Evolutionary conservation across 2,888 invertebrate species (phyloP), one percentile per base, ranked within the genome.

Genomic region (Dynastes tityus): DNA sequence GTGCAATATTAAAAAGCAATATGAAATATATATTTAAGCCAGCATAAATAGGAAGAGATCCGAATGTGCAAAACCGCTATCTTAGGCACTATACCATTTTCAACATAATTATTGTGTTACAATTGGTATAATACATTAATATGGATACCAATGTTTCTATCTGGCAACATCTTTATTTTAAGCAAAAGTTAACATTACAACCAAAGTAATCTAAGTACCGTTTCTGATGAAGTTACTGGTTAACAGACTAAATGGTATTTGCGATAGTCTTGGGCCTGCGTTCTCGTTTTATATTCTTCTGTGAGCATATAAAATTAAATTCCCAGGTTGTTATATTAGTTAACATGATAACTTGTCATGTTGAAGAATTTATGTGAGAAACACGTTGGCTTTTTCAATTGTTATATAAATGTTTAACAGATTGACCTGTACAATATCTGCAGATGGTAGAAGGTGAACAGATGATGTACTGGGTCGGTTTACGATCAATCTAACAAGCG

Each of bases 21-120:
- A 61, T 2, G 22, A 73, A 16, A 49, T 27, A 40, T 16, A 67
- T 11, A 49, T 49, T 67, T 58, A 73, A 73, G 73, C 58, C 73
- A 37, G 32, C 37, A 29, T 58, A 45, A 70, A 73, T 73, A 58
- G 73, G 61, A 74, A 37, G 73, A 74, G 61, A 74, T 74, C 73
- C 68, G 61, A 78, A 75, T 70, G 71, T 73, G 68, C 67, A 70
- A 67, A 76, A 74, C 67, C 71, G 71, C 73, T 74, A 61, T 74
- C 61, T 85, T 86, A 86, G 86, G 87, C 86, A 87, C 86, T 86
- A 84, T 85, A 85, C 84, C 84, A 83, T 85, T 74, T 74, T 61
- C 73, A 85, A 84, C 84, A 83, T 84, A 83, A 83, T 80, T 78
- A 80, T 81, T 81, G 78, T 81, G 77, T 82, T 79, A 78, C 40